Conservation (phyloP, 2,113 vertebrate genomes). For the Engystomops pustulosus region DNA sequence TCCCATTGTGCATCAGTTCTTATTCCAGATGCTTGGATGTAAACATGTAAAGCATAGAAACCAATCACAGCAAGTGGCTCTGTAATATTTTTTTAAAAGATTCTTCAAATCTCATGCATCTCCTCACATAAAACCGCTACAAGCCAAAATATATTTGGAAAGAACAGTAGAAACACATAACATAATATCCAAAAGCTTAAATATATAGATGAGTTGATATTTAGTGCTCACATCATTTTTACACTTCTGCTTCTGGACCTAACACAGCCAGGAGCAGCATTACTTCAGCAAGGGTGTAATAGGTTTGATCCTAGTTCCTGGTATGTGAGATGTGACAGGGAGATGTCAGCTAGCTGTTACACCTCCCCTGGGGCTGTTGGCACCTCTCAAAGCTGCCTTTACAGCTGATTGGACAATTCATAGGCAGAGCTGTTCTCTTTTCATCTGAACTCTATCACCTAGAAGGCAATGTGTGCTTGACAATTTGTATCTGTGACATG, state of each 20-base stretch:
- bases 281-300: conserved; percentile 34
- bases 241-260: conserved; percentile 7
- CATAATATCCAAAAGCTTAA: not conserved
- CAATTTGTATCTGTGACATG: conserved; percentile 43
- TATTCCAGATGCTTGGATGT: not conserved
- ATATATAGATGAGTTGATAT: conserved; percentile 14
- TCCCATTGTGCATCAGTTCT: not conserved
- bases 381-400: conserved; percentile 44
- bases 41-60: not conserved
- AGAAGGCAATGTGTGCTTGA: conserved; percentile 20
- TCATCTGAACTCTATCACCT: conserved; percentile 17
- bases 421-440: conserved; percentile 41
- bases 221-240: conserved; percentile 20
- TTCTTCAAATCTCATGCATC: conserved; percentile 17
- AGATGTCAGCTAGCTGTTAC: conserved; percentile 49
- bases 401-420: conserved; percentile 50
- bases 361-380: conserved; percentile 46
- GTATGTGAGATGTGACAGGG: conserved; percentile 46
- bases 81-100: not conserved
- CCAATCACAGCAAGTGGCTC: not conserved
- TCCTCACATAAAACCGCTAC: not conserved
- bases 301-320: conserved; percentile 45
- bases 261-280: conserved; percentile 29
- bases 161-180: not conserved
- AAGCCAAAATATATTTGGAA: not conserved